A percentile compares a stretch with the other conserved stretches of the same genome.
Conservation (phyloP, 2,888 invertebrate genomes). For the Phania funesta region DNA sequence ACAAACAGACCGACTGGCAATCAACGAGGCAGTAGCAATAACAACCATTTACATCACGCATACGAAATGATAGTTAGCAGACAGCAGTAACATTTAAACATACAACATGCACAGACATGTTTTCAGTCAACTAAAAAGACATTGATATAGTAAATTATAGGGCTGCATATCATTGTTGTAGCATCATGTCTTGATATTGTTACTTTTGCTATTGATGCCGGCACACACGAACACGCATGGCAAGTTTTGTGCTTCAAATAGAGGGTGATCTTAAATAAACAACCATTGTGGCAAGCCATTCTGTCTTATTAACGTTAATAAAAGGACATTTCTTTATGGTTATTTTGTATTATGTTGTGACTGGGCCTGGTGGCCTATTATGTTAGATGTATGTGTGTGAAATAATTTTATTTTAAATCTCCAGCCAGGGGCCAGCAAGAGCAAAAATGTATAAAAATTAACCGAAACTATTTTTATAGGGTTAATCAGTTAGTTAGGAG, state of each 20-base stretch:
- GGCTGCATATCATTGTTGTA: constrained; percentile 60
- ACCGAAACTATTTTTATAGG: constrained; percentile 25
- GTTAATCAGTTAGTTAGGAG: constrained; percentile 26
- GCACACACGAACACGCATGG: constrained; percentile 4
- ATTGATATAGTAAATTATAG: constrained; percentile 66
- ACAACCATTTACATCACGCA: constrained; percentile 24
- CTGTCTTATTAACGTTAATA: constrained; percentile 71
- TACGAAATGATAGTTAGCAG: constrained; percentile 30
- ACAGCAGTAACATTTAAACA: constrained; percentile 3
- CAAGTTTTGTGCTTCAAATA: constrained; percentile 12
- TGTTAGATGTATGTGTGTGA: constrained; percentile 1
- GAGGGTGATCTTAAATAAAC: constrained; percentile 68
- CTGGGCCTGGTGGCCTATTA: not conserved
- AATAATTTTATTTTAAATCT: constrained; percentile 24
- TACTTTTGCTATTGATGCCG: constrained; percentile 33
- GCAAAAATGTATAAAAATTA: not conserved
- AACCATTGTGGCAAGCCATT: constrained; percentile 68
- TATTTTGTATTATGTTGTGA: constrained; percentile 17
- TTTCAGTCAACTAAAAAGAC: constrained; percentile 62
- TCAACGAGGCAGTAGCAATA: not conserved
- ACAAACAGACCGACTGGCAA: not conserved
- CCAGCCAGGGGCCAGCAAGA: not conserved
- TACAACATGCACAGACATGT: constrained; percentile 46
- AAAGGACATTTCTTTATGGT: constrained; percentile 64
- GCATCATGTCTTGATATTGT: constrained; percentile 38